Base-by-base conservation (phyloP, 2,888 invertebrate species). In the Cremastobaeus sp. region DNA sequence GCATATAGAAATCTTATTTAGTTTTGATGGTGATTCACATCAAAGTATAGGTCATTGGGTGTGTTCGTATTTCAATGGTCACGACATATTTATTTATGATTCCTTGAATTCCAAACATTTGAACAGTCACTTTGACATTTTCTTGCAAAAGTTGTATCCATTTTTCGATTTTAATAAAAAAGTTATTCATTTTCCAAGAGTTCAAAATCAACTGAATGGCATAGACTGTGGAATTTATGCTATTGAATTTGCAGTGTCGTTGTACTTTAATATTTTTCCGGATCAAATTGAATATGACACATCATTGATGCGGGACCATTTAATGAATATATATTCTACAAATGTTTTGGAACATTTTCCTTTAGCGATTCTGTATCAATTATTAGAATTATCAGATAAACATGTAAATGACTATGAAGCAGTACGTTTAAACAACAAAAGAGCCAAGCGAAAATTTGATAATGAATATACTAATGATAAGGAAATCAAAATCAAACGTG, bases 1-100 rank as follows among this genome's bases (percentile, higher is more conserved):
- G n/a, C 60, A 60, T 28, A 60, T 60, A 3, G 28, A 47, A 48
- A 39, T 60, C 28, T 60, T 60, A 20, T n/a, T 15, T 11, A 60
- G 37, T 18, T n/a, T n/a, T 4, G 8, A 25, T 6, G 8, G 4
- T 8, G 5, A 25, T 25, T 6, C 25, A 25, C 4, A 25, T 6
- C 5, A 25, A 6, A 25, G n/a, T n/a, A n/a, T n/a, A n/a, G n/a
- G 41, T 30, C 41, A 55, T 25, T 59, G 59, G 59, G 30, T 59
- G 21, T 59, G 59, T n/a, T 8, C 15, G n/a, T 59, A 25, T 35
- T 59, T 45, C 12, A 17, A 59, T 45, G 35, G 45, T 8, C 21
- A 35, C 9, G n/a, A 34, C 17, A 14, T 59, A 21, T 47, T 17
- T 37, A 45, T 59, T 17, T 59, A 45, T 15, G 59, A 59, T 59